Percentiles rank a stretch among this genome's conserved stretches.
Evolutionary conservation across 1,140 invertebrate species (phyloP).

Genomic region (Drosophila hydei): DNA sequence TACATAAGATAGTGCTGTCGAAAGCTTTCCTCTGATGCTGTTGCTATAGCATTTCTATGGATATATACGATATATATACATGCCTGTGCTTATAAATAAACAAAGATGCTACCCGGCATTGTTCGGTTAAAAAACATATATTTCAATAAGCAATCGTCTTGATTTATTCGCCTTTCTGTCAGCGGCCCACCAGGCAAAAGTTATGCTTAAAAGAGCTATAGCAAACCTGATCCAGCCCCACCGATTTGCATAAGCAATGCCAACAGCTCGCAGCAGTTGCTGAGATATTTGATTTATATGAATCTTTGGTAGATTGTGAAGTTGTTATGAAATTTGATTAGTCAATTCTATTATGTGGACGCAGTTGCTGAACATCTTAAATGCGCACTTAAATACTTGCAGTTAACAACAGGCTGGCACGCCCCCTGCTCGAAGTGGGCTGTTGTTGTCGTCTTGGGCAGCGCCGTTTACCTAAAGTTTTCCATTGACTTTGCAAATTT

Average conservation of each 20-base stretch:
- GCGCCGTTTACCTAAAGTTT: conserved; percentile 58
- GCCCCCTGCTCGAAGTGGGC: not conserved
- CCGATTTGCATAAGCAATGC: conserved; percentile 17
- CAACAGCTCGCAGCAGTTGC: not conserved
- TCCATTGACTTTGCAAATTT: conserved; percentile 80
- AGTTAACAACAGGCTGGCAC: conserved; percentile 7
- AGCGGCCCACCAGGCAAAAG: too few relatives aligned
- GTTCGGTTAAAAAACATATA: too few relatives aligned
- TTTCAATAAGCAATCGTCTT: too few relatives aligned
- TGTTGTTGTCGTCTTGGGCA: conserved; percentile 1
- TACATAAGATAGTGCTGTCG: too few relatives aligned
- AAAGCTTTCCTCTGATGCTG: too few relatives aligned
- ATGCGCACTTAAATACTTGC: conserved; percentile 4
- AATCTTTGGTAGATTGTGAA: conserved; percentile 1
- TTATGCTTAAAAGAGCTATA: too few relatives aligned
- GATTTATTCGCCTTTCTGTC: too few relatives aligned
- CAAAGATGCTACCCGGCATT: too few relatives aligned
- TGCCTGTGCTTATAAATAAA: too few relatives aligned
- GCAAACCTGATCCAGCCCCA: not conserved
- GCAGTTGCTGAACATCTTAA: not conserved
- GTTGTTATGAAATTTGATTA: conserved; percentile 3
- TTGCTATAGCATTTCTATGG: too few relatives aligned
- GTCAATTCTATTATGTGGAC: not conserved
- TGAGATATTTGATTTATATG: conserved; percentile 7
- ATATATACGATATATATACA: too few relatives aligned